phyloP scores from a whole-genome alignment of 2,888 invertebrate species.

The Tinea pellionella region DNA sequence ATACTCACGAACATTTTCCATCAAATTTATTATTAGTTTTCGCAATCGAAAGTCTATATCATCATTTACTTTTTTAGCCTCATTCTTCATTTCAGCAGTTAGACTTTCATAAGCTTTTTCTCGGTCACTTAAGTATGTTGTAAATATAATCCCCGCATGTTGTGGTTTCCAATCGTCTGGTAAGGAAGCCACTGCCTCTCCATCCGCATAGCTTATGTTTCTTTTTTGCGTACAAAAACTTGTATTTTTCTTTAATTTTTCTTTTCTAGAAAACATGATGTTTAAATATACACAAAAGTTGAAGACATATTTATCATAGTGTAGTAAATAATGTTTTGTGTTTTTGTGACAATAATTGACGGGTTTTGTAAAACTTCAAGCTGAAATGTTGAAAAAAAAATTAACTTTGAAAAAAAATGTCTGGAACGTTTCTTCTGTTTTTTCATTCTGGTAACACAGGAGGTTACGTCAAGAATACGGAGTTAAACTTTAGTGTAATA shows the following conservation, averaged over 20 bases:
- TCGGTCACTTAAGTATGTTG: slow-evolving; percentile 38
- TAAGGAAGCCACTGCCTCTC: slow-evolving; percentile 39
- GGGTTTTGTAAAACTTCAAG: no score
- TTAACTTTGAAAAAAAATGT: no score
- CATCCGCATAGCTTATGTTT: slow-evolving; percentile 27
- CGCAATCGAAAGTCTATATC: slow-evolving; percentile 35
- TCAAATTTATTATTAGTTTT: slow-evolving; percentile 32
- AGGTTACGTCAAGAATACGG: neutral
- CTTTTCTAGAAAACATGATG: neutral
- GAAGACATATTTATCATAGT: no score
- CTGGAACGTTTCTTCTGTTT: no score
- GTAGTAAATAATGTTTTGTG: no score
- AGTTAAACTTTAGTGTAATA: neutral
- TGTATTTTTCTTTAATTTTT: neutral
- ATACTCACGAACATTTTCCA: slow-evolving; percentile 34
- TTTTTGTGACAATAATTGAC: no score
- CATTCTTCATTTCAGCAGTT: slow-evolving; percentile 25
- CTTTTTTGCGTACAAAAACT: neutral
- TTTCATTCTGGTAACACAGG: neutral
- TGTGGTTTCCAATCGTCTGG: slow-evolving; percentile 42
- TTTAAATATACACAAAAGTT: no score
- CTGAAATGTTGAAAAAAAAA: no score
- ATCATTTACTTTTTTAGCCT: slow-evolving; percentile 30
- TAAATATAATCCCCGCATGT: slow-evolving; percentile 36
- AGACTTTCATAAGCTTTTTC: slow-evolving; percentile 30